Base-by-base conservation (phyloP, 2,797 vertebrate species). In the Graptemys geographica region DNA sequence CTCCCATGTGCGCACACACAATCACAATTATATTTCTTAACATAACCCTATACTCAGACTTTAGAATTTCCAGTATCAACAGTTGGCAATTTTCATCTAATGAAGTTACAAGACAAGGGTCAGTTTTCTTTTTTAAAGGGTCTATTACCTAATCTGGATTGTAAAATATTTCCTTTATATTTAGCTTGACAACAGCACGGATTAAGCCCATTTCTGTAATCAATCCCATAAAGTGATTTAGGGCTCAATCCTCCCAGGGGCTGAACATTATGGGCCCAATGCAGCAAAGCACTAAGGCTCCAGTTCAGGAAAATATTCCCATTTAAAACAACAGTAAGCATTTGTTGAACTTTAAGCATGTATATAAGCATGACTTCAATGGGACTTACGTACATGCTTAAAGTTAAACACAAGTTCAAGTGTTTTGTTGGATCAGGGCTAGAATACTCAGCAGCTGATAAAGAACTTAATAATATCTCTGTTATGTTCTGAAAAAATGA, bases 381-480 rank as follows among this genome's bases (percentile, higher is more conserved):
- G 31, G 59, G 28, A 62, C 13, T n/a, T 62, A 62, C 16, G 4
- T 62, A 33, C 15, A 33, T 62, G 31, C 31, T 62, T 62, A 62
- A 62, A 62, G 31, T 62, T 62, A 62, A 33, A 33, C 31, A 62
- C 15, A 62, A n/a, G 59, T 62, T 62, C 33, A 59, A 13, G 28
- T 33, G 59, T 23, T 74, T 12, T 37, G 19, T 53, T 52, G 78
- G 79, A 44, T 56, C 1, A 18, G 10, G 0, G 5, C 83, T 0
- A 0, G 81, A 3, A 0, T 18, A 2, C 83, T 0, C 1, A 55
- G 84, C 2, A 0, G 72, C 41, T 78, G 82, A 11, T 33, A 72
- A 62, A 3, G 92, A 84, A 92, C 44, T 78, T 86, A 83, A 41
- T 41, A n/a, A 59, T 89, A 37, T 56, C 49, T 78, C 80, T 91